Base-by-base conservation (phyloP, 2,797 vertebrate genomes). In the Orientallactaga sibirica region DNA sequence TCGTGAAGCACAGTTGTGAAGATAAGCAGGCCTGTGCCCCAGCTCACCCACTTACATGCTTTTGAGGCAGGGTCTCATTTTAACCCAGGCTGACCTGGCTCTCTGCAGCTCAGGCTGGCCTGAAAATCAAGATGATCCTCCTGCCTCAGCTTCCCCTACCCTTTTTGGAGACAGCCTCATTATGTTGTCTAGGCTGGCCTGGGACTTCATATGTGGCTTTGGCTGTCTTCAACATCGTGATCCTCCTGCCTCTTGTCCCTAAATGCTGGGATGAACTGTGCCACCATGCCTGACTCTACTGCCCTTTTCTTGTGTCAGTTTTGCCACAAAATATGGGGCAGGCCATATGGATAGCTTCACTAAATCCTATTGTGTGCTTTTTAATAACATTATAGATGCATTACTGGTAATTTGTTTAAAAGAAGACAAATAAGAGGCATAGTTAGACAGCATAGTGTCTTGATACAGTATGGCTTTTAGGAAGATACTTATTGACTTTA, bases 401-500 rank as follows among this genome's bases (percentile, higher is more conserved):
- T 86, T 94, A 78, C n/a, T 86, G 29, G 58, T 80, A 48, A 74
- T 88, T 73, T 75, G 70, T 95, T 92, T 80, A 87, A 93, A 91
- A 87, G 91, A 90, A 92, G 86, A 62, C 87, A 90, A 73, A 58
- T 24, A 71, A 66, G 29, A 41, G 27, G 62, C 41, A 66, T 64
- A 86, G 76, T 71, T 12, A 37, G 81, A 27, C 73, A 86, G 62
- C 55, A 68, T 55, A 93, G 80, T 48, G n/a, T 82, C 48, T 89
- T 93, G 58, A 76, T 92, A 66, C 8, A 68, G 12, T 55, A 24
- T 61, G 29, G 86, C 92, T 95, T 93, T 92, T 96, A 94, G 91
- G 77, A 80, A 93, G 79, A 90, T 15, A 62, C 1, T 27, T 93
- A 95, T 5, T 92, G 96, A 87, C 93, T 91, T 91, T 96, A 93